phyloP scores from a whole-genome alignment of 2,113 vertebrate species.

The Pandion haliaetus region DNA sequence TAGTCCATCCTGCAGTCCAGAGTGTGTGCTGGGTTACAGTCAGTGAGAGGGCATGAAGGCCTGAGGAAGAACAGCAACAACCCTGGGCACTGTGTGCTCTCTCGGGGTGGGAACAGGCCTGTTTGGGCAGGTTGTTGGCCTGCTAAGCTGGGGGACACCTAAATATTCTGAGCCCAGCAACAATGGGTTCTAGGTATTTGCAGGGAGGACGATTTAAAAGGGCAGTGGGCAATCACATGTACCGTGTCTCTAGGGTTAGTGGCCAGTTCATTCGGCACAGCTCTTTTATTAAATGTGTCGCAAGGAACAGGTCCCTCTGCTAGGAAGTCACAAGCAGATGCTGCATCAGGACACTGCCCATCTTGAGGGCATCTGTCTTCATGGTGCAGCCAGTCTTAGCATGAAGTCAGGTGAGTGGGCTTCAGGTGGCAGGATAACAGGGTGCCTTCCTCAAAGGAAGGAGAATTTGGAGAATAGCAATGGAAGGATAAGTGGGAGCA shows the following conservation, averaged over 20 bases:
- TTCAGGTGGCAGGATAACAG: not conserved
- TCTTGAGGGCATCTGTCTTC: not conserved
- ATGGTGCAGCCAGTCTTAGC: not conserved
- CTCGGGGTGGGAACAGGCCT: not conserved
- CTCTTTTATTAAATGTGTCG: not conserved
- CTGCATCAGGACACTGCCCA: not conserved
- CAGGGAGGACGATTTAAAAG: not conserved
- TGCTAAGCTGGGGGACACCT: too few species aligned
- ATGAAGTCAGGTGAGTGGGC: not conserved
- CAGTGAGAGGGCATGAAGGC: not conserved
- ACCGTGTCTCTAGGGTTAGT: not conserved
- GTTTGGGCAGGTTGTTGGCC: not conserved
- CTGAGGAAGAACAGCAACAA: not conserved
- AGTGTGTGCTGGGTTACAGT: not conserved
- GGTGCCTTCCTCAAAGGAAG: not conserved
- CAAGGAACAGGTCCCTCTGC: not conserved
- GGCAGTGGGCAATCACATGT: not conserved
- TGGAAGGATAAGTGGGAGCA: not conserved
- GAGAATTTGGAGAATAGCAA: not conserved
- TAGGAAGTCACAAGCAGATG: not conserved
- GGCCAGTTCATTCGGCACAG: not conserved
- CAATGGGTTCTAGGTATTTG: not conserved
- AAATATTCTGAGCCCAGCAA: not conserved
- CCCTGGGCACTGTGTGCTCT: not conserved
- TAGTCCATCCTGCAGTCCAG: rapidly evolving